phyloP scores from a whole-genome alignment of 2,888 invertebrate genomes.

The Sinelater perroti region DNA sequence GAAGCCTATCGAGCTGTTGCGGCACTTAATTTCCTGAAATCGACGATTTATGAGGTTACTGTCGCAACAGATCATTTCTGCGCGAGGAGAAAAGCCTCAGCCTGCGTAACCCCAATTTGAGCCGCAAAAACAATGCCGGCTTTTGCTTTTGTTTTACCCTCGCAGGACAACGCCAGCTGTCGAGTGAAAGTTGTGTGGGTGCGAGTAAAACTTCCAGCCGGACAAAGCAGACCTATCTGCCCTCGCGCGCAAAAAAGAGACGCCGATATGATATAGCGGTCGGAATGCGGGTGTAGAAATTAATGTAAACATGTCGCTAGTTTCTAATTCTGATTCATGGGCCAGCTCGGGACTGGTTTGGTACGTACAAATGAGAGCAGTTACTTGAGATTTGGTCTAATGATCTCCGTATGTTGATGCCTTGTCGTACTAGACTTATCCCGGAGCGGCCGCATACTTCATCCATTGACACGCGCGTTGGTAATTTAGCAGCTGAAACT shows the following conservation, averaged over 20 bases:
- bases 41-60: background rate
- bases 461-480: constrained; percentile 25
- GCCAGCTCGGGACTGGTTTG: constrained; percentile 36
- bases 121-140: constrained; percentile 24
- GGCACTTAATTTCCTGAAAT: too few relatives aligned
- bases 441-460: constrained; percentile 18
- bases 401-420: constrained; percentile 30
- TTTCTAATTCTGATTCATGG: constrained; percentile 52
- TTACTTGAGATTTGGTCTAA: constrained; percentile 32
- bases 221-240: constrained; percentile 22
- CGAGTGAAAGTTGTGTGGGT: constrained; percentile 42
- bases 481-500: constrained; percentile 31
- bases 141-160: constrained; percentile 31
- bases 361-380: constrained; percentile 33
- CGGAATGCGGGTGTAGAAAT: constrained; percentile 52
- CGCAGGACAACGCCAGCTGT: constrained; percentile 35
- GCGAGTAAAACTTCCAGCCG: constrained; percentile 24
- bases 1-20: too few relatives aligned
- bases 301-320: constrained; percentile 46
- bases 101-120: constrained; percentile 21
- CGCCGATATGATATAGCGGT: constrained; percentile 22
- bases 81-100: too few relatives aligned
- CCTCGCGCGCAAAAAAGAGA: constrained; percentile 25
- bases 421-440: constrained; percentile 14
- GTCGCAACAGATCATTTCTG: too few relatives aligned